Evolutionary conservation across 2,113 vertebrate species (phyloP), one percentile per base, ranked within the genome.

Genomic region (Ploceus nigricollis): DNA sequence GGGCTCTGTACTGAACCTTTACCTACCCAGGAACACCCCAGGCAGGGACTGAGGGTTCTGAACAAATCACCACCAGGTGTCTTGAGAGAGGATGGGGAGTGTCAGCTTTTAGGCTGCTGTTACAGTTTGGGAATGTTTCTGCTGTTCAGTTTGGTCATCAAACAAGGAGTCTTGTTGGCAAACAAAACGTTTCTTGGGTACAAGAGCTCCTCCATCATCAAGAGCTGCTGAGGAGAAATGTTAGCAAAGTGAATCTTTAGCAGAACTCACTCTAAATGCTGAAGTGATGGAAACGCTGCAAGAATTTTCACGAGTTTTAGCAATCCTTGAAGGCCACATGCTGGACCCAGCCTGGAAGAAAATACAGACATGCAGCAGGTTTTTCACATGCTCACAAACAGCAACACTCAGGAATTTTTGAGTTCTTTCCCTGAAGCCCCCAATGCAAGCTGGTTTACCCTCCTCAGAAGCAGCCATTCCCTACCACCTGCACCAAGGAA

Each of bases 181-280:
- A 93, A 63, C 35, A 37, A 70, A 89, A 45, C 13, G 0, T 58
- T 91, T 78, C 50, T 54, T 48, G 35, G 15, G 47, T 42, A 33
- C 24, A 15, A 24, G 35, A 94, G 11, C 60, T 90, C 33, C 25
- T 50, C n/a, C 21, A 16, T 23, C 31, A 37, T 35, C 40, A 77
- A n/a, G 9, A 16, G 25, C 40, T 73, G n/a, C 61, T 60, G 50
- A 77, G 39, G 5, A 86, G 24, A 37, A 65, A 28, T 4, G 2
- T n/a, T 15, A 57, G 20, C 39, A 24, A 20, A 71, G 27, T 56
- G 24, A 21, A 50, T 35, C n/a, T 69, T 48, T 48, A 82, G 20
- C 30, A 66, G 60, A 87, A 97, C 98, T 98, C 96, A 99, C 99
- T 99, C 98, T 65, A 99, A 94, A 75, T 98, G 98, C 66, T 98